Base-by-base conservation (phyloP, 2,113 vertebrate species). In the Apodemus sylvaticus region DNA sequence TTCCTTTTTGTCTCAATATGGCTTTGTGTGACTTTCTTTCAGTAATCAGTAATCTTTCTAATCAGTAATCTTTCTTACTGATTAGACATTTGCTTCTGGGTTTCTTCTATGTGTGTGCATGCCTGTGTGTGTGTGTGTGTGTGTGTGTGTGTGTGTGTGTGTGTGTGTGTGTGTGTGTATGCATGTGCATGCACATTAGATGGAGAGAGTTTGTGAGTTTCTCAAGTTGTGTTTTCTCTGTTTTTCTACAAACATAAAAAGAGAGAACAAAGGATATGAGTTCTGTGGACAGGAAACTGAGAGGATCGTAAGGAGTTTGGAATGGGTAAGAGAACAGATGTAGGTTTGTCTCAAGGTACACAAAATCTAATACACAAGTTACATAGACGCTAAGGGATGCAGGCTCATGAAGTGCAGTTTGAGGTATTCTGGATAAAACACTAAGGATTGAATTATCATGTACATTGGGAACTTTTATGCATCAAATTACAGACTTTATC, bases 61-160 rank as follows among this genome's bases (percentile, higher is more conserved):
- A n/a, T n/a, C n/a, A n/a, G n/a, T n/a, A 5, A 10, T 58, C 55
- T 58, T 48, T 36, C 19, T 60, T n/a, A 42, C 22, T 62, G 39
- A 16, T 8, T n/a, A 26, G 34, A 39, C n/a, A 17, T 62, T 29
- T 42, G 55, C 36, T 26, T 60, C 13, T 82, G 11, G 11, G 5
- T 79, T 36, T 78, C n/a, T n/a, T n/a, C n/a, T n/a, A n/a, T n/a
- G n/a, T n/a, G n/a, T n/a, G n/a, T n/a, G n/a, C n/a, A n/a, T n/a
- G n/a, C n/a, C n/a, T n/a, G n/a, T n/a, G n/a, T n/a, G n/a, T n/a
- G 5, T 9, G 3, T 73, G 1, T 51, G 7, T 53, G 1, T 34
- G 3, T 29, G 0, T 78, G 31, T 79, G 8, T n/a, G 17, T 53
- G 8, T 58, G 19, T n/a, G 8, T 36, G 51, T 77, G 74, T 51